Evolutionary conservation across 2,797 vertebrate genomes (phyloP), one percentile per base, ranked within the genome.

Genomic region (Champsocephalus gunnari): DNA sequence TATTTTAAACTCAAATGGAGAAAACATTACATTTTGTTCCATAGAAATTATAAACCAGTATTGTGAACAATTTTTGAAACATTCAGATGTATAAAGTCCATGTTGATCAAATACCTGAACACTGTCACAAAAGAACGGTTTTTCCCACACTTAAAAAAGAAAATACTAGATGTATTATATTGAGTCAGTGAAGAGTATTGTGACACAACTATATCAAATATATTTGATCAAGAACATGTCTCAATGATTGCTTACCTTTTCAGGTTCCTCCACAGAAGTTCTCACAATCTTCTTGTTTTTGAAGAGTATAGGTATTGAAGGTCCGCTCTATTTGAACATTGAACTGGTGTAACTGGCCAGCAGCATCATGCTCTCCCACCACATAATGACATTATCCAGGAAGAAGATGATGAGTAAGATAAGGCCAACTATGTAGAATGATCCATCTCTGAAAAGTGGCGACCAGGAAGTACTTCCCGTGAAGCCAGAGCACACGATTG

Each of bases 391-490:
- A 83, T 96, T 99, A 88, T 99, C 98, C 95, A 99, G 85, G 92
- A 99, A 99, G 94, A 98, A 99, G 81, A 97, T 72, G 82, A 99
- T 99, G 89, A 99, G 96, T 92, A 99, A 92, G 77, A 98, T 93
- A 85, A 99, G 96, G 91, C 95, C 96, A 59, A 98, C 24, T 79
- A 98, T 98, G 92, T 99, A 99, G 93, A 99, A 99, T 7, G 97
- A 97, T 58, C 99, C 95, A 11, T 99, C 98, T 75, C 98, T 95
- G 92, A 99, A 99, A 99, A 21, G 94, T 34, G 98, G 98, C 98
- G 98, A 99, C 98, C 98, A 99, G 56, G 91, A 75, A 99, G 97
- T 38, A 99, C 95, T 93, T 99, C 96, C 66, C 95, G 94, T 5
- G 98, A 99, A 93, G 98, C 97, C 75, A 99, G 84, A 77, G 98